Evolutionary conservation across 2,113 vertebrate genomes (phyloP), one percentile per base, ranked within the genome.

Genomic region (Paramormyrops kingsleyae): DNA sequence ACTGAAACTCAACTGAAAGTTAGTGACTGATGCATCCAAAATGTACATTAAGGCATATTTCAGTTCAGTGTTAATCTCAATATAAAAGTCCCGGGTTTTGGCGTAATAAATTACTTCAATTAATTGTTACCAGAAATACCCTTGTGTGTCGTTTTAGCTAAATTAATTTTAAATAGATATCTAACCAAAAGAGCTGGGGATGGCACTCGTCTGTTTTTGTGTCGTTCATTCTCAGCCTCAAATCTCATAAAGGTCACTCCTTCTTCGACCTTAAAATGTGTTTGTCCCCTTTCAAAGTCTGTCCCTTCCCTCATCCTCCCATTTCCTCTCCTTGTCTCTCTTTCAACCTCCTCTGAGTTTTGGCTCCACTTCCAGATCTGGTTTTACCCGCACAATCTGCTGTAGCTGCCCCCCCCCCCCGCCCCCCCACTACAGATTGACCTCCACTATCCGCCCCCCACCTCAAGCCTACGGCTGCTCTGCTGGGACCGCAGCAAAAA

Each of bases 401-500:
- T 92, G 92, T 92, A 92, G 92, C 93, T 93, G 90, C 93, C 17
- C 92, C 90, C 89, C 89, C 90, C 39, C 31, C 0, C 44, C 77
- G 3, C 19, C 46, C 4, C 88, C 39, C 31, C 44, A 53, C 21
- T 87, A 46, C 56, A 17, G 70, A 1, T 17, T 31, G 59, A 50
- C 19, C 13, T 66, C 0, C n/a, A 49, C 0, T 4, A 46, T 0
- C 47, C 70, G 44, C 44, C 74, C 88, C n/a, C 39, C 31, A 53
- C 52, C 86, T 8, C 10, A 6, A 83, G 77, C 77, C 80, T 42
- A 44, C n/a, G 50, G 52, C 88, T 39, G 7, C 92, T 93, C 93
- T 92, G 89, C 91, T 92, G 92, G 91, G 93, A 94, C 90, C 91
- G 87, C 92, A 93, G 93, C 93, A 93, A 93, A 92, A 92, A 94